These are phyloP conservation scores for Plagodis dolabraria DNA, from an alignment of 2,888 invertebrate species.

Conservation along the genomic window DNA sequence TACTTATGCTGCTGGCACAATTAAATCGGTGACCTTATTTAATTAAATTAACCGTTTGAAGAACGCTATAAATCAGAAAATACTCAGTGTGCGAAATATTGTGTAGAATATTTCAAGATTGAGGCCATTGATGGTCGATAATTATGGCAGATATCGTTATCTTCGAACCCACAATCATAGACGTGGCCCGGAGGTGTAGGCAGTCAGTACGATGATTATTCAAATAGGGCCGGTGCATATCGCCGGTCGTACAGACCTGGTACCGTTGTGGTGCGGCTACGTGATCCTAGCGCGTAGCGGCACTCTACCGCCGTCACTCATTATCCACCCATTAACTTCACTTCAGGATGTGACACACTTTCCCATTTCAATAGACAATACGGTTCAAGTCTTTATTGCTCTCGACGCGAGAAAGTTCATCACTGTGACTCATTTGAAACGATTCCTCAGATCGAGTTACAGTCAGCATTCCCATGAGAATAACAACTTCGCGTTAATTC, in stretches of 20 bases:
- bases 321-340: conserved; percentile 65
- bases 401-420: conserved; percentile 39
- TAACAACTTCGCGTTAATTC: conserved; percentile 58
- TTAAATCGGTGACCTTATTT: conserved; percentile 13
- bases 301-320: conserved; percentile 56
- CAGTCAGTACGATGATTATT: conserved; percentile 67
- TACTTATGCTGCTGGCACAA: conserved; percentile 3
- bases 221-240: conserved; percentile 67
- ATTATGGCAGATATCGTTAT: conserved; percentile 45
- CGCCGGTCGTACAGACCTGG: conserved; percentile 36
- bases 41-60: conserved; percentile 6
- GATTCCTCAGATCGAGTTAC: conserved; percentile 29
- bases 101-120: conserved; percentile 11
- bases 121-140: conserved; percentile 25
- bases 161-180: conserved; percentile 51
- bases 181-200: conserved; percentile 44
- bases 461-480: conserved; percentile 58
- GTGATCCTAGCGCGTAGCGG: conserved; percentile 73
- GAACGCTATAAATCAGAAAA: conserved; percentile 19
- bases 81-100: conserved; percentile 14
- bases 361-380: conserved; percentile 48
- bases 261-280: conserved; percentile 70
- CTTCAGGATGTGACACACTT: conserved; percentile 76
- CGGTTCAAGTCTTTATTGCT: conserved; percentile 45
- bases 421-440: conserved; percentile 27